phyloP scores from a whole-genome alignment of 2,113 vertebrate species.

The Syngnathus typhle region DNA sequence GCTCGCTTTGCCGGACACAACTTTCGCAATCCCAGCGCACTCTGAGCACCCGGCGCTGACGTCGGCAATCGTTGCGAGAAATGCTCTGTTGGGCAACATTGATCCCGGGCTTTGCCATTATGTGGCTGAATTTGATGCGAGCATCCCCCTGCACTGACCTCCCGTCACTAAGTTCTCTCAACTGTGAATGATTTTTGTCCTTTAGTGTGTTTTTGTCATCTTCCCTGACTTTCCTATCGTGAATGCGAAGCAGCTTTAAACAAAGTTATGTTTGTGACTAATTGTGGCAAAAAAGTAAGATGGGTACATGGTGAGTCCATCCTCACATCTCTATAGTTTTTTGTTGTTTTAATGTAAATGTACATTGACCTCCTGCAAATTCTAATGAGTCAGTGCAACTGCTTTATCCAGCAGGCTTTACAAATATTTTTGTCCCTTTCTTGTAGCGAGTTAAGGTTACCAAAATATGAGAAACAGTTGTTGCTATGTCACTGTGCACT shows the following conservation, averaged over 20 bases:
- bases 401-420: neutral
- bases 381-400: neutral
- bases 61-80: neutral
- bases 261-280: constrained; percentile 18
- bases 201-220: constrained; percentile 24
- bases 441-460: neutral
- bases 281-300: constrained; percentile 46
- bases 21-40: constrained; percentile 87
- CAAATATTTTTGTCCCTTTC: neutral
- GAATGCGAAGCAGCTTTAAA: constrained; percentile 23
- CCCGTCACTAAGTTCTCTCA: constrained; percentile 19
- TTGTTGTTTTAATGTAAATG: neutral
- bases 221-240: constrained; percentile 19
- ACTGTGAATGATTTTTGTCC: constrained; percentile 27
- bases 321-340: neutral
- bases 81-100: constrained; percentile 13
- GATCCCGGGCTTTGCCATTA: constrained; percentile 14
- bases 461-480: neutral
- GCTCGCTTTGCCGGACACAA: constrained; percentile 89
- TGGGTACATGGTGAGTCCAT: constrained; percentile 17
- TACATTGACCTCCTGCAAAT: neutral
- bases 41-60: constrained; percentile 62
- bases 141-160: constrained; percentile 25
- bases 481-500: neutral
- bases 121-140: constrained; percentile 19